Percentiles rank a stretch among this genome's conserved stretches.
Conservation (phyloP, 1,140 invertebrate genomes). For the Zaprionus africanus region DNA sequence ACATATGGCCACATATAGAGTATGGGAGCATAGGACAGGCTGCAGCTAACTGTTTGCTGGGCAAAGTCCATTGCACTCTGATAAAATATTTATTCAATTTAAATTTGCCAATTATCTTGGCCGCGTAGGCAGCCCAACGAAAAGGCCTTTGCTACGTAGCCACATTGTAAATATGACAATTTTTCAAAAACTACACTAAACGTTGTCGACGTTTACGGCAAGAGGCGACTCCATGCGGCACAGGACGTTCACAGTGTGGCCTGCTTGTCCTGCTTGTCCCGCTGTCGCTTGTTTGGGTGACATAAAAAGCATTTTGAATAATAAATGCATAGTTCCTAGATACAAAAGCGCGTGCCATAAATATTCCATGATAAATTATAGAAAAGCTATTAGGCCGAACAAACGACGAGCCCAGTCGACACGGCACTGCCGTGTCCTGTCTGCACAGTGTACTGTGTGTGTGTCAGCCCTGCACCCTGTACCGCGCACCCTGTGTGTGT, state of each 20-base stretch:
- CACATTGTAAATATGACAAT: constrained; percentile 59
- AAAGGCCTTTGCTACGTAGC: neutral
- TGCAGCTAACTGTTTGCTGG: constrained; percentile 15
- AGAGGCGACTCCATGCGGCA: too few species aligned
- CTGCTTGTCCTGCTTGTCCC: neutral
- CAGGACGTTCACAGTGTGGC: neutral
- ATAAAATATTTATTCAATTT: constrained; percentile 81
- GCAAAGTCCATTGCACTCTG: constrained; percentile 72
- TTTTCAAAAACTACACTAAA: constrained; percentile 68
- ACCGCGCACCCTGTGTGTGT: neutral
- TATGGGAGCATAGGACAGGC: neutral
- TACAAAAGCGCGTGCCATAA: constrained; percentile 81
- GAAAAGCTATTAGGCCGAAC: constrained; percentile 81
- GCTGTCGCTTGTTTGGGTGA: constrained; percentile 37
- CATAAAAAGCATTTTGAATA: constrained; percentile 72
- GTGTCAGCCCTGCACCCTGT: neutral
- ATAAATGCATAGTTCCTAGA: constrained; percentile 81
- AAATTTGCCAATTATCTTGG: constrained; percentile 80
- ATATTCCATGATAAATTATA: constrained; percentile 82
- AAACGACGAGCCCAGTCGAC: constrained; percentile 48
- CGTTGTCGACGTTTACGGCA: constrained; percentile 66
- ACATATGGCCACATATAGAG: constrained; percentile 21
- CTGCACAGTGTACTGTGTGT: constrained; percentile 40
- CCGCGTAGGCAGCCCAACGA: constrained; percentile 4
- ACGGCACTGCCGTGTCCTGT: constrained; percentile 4